Evolutionary conservation across 2,797 vertebrate genomes (phyloP).

Genomic region (Chloroceryle amazona): DNA sequence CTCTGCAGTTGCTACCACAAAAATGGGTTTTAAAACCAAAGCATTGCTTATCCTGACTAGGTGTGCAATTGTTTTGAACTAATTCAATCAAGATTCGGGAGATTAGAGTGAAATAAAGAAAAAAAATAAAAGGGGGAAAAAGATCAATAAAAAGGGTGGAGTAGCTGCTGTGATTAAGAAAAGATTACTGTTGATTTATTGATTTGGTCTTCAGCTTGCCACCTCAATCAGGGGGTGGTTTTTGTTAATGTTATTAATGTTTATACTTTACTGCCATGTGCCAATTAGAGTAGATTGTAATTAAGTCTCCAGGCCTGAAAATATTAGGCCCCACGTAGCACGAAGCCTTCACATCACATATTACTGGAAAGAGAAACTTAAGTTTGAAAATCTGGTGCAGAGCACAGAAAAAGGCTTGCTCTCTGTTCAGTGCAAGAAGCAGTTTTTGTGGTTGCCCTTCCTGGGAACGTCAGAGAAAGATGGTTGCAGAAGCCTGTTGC

Average conservation of each 20-base stretch:
- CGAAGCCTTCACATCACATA: accelerated
- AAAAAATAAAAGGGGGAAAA: background rate
- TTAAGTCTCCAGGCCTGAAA: slow-evolving; percentile 25
- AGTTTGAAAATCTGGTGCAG: background rate
- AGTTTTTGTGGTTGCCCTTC: background rate
- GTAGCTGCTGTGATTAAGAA: slow-evolving; percentile 38
- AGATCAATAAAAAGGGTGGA: slow-evolving; percentile 50
- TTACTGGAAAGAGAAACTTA: slow-evolving; percentile 10
- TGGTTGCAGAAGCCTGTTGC: background rate
- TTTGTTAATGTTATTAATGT: slow-evolving; percentile 34
- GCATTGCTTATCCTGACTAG: background rate
- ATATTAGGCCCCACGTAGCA: background rate
- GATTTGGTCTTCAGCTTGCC: slow-evolving; percentile 17
- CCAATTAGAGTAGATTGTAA: slow-evolving; percentile 15
- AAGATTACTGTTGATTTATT: slow-evolving; percentile 55
- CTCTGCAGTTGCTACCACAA: background rate
- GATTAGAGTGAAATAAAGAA: slow-evolving; percentile 20
- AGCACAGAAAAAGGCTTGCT: background rate
- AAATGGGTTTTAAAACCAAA: background rate
- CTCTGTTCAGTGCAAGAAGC: background rate
- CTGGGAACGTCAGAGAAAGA: background rate
- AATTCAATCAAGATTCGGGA: slow-evolving; percentile 39
- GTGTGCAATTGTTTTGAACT: slow-evolving; percentile 35
- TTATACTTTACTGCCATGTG: background rate
- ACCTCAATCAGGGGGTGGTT: slow-evolving; percentile 10